Evolutionary conservation across 2,797 vertebrate species (phyloP), one percentile per base, ranked within the genome.

Genomic region (Paedocypris micromegethes): DNA sequence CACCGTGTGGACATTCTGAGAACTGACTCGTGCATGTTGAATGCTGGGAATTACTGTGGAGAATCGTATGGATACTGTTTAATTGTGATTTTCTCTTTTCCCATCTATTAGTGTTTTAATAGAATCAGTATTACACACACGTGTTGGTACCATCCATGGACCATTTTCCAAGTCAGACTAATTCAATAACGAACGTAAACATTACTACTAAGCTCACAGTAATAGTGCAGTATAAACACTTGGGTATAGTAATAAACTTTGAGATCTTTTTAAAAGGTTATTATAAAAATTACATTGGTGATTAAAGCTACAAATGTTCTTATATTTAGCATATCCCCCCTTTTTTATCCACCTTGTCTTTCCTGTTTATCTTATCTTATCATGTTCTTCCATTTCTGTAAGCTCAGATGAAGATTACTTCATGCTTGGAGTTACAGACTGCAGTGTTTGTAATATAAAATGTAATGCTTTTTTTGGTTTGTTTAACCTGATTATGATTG

Each of bases 1-100:
- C 9, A 72, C 53, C 61, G 58, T 59, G 56, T 71, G 68, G 79
- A 79, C 73, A 68, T 53, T 58, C 45, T 49, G 50, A 7, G 53
- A 69, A 73, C 66, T 47, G 58, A 50, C 2, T 52, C 55, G 9
- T 51, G 3, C 63, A 48, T 41, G 9, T 37, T 60, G 66, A 69
- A 48, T 43, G 9, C 60, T 62, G 54, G 58, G 47, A 59, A 39
- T 37, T 64, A 68, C 66, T 42, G 64, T 45, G 9, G 57, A 38
- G 6, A 64, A 39, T 50, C 2, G 6, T n/a, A 8, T 45, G 52
- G 58, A 48, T 52, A 61, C 43, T 40, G 52, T 51, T 68, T 37
- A 54, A n/a, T 8, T 66, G 47, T 58, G 9, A 61, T 57, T 37
- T 45, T 45, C 40, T 45, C 5, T 70, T 70, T 58, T 57, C 5